phyloP scores from a whole-genome alignment of 1,140 invertebrate genomes.

The Drosophila orosa region DNA sequence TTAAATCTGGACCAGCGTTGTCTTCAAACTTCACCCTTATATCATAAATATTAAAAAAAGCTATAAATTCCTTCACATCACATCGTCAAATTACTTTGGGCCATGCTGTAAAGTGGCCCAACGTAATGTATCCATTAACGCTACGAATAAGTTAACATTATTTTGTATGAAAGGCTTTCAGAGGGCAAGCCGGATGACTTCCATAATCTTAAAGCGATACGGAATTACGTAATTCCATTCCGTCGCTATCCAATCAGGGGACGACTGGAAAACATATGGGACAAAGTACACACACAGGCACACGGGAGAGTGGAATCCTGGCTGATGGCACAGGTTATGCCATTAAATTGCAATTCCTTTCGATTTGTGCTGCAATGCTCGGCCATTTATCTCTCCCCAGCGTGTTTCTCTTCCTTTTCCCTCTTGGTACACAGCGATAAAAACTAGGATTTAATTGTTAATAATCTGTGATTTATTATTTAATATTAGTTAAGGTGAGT shows the following conservation, averaged over 20 bases:
- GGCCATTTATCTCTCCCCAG: conserved; percentile 65
- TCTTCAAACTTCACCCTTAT: background rate
- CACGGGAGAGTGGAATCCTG: conserved; percentile 8
- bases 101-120: background rate
- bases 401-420: background rate
- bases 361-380: conserved; percentile 68
- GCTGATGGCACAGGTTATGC: conserved; percentile 63
- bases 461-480: background rate
- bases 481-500: background rate
- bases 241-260: conserved; percentile 46
- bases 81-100: background rate
- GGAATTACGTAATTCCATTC: conserved; percentile 52
- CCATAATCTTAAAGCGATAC: conserved; percentile 30
- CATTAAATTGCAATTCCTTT: conserved; percentile 79
- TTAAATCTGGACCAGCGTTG: no score
- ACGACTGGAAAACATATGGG: conserved; percentile 40
- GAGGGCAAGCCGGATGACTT: conserved; percentile 5
- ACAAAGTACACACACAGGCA: background rate
- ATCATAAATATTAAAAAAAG: background rate
- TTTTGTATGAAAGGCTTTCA: conserved; percentile 26
- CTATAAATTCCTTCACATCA: background rate
- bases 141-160: conserved; percentile 8
- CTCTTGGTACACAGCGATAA: background rate
- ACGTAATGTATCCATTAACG: conserved; percentile 23
- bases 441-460: background rate